Evolutionary conservation across 2,888 invertebrate species (phyloP), one percentile per base, ranked within the genome.

Genomic region (Augochlorella aurata): DNA sequence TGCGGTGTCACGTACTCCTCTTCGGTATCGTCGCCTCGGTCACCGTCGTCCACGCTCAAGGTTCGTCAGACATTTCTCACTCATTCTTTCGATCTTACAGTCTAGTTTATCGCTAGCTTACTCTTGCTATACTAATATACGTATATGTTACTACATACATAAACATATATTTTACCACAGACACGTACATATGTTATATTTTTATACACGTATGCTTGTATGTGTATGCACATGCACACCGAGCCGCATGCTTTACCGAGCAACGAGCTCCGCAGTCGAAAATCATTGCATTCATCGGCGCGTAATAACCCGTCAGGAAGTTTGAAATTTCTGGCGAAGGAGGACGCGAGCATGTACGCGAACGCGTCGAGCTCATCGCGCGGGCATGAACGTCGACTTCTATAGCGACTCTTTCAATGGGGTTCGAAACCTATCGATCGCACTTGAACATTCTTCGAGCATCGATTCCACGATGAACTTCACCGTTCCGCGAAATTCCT

Each of bases 31-130:
- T 91, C 90, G 88, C 89, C 78, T 85, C 90, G 74, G 87, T 92
- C 80, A 88, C 89, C 87, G 88, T 86, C 87, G 91, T 90, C 85
- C 87, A 89, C 85, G 92, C 92, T 73, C 93, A 93, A 93, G 93
- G 93, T 93, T 89, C 91, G 93, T 92, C 18, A n/a, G 18, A 69
- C 24, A 12, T 69, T 52, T 16, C 29, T 38, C 12, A 12, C 21
- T 21, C 12, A 54, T 49, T 44, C 21, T 18, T 50, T 47, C 24
- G 66, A 16, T 54, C 38, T 71, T 21, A 49, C 16, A n/a, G 38
- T 38, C 38, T 5, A 38, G 29, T 38, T 49, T 21, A 58, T 58
- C 21, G 21, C 38, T 38, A 38, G 1, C 4, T 38, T 4, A 38
- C 38, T 38, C 0, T 38, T 38, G 3, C 38, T 38, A 38, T 38